Evolutionary conservation across 2,888 invertebrate genomes (phyloP), one percentile per base, ranked within the genome.

Genomic region (Drosophila infuscata): DNA sequence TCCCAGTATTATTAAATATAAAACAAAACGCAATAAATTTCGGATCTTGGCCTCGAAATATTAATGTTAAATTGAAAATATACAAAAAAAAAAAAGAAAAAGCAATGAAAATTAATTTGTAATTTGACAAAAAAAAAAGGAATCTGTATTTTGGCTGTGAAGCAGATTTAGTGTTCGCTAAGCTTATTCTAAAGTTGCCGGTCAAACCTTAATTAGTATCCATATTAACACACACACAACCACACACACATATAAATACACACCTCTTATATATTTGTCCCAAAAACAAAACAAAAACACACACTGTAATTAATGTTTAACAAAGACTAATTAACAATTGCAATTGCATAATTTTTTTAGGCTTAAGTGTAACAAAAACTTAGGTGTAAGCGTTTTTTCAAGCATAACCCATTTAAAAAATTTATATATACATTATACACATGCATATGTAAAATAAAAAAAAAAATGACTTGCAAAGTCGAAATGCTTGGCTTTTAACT

Each of bases 121-220:
- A 76, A 75, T 69, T 60, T 76, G 54, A 15, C 53, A 68, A 79
- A 58, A 29, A 41, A 78, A 66, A 65, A 43, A 25, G 20, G 81
- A 92, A 93, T 92, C 92, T 93, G 93, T 93, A 88, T 92, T 92
- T 92, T 93, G 92, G 92, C 92, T 92, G 92, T 92, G 92, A 92
- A 92, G 92, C 93, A 92, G 92, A 93, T 91, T 90, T 82, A 89
- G 84, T 91, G 77, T 89, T 89, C 78, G 78, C 68, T 88, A 88
- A 69, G 74, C 53, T 69, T 72, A 76, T 71, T 64, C 60, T 41
- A 70, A 73, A 61, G 43, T 69, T 71, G 74, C 65, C 65, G 78
- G 77, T 62, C 67, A 73, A 73, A 70, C 57, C 20, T 62, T 53
- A 68, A 29, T 30, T 59, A 70, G 56, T 70, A 70, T 48, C 49